phyloP scores from a whole-genome alignment of 2,888 invertebrate species.

The Andrena minutula region DNA sequence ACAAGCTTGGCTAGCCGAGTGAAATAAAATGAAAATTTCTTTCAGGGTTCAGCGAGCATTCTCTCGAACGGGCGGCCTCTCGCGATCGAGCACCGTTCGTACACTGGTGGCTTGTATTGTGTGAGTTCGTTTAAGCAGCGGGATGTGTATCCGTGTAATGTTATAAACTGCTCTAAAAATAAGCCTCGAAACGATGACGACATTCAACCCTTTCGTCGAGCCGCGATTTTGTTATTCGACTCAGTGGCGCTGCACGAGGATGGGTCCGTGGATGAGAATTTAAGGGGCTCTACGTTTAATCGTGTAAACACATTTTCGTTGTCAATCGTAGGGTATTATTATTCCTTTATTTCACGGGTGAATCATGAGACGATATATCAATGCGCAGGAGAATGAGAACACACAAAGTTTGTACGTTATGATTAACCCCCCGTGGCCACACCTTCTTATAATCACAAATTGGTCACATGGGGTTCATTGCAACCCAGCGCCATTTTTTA shows the following conservation, averaged over 20 bases:
- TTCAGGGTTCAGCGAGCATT: constrained; percentile 70
- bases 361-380: no score
- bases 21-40: constrained; percentile 73
- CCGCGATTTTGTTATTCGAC: neutral
- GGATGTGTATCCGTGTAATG: constrained; percentile 25
- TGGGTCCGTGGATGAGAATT: neutral
- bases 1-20: constrained; percentile 67
- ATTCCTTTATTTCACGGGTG: neutral
- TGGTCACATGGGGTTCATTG: no score
- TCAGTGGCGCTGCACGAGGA: neutral
- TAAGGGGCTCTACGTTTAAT: neutral
- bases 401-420: no score
- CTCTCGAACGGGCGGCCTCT: constrained; percentile 35
- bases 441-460: no score
- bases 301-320: no score
- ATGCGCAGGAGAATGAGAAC: no score
- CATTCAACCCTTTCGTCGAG: constrained; percentile 20
- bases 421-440: no score
- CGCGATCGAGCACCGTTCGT: neutral
- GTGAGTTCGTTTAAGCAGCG: constrained; percentile 56
- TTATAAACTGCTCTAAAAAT: constrained; percentile 54
- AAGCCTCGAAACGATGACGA: constrained; percentile 19
- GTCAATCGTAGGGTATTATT: neutral
- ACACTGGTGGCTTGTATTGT: constrained; percentile 5
- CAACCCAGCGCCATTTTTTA: no score